These are phyloP conservation scores for Cerastis rubricosa DNA, from an alignment of 2,888 invertebrate species.

Conservation along the genomic window DNA sequence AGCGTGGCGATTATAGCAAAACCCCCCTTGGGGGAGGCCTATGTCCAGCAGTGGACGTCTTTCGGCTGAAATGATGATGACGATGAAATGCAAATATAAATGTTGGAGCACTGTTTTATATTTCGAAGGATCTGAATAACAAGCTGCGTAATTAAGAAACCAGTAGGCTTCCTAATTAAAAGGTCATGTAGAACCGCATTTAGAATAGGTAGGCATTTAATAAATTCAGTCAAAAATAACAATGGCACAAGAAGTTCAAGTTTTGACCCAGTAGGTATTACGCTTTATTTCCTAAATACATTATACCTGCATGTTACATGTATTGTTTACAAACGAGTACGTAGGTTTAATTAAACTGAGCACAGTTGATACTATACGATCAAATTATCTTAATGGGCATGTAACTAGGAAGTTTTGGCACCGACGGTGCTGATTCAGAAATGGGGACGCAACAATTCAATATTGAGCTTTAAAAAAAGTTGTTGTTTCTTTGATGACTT, in stretches of 20 bases:
- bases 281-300: not conserved
- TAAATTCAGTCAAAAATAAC: not conserved
- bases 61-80: no score
- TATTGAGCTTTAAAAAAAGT: not conserved
- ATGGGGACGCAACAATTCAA: not conserved
- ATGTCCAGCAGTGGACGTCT: no score
- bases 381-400: conserved; percentile 35
- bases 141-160: not conserved
- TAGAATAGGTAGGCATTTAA: not conserved
- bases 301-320: not conserved
- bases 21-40: no score
- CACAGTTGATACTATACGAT: conserved; percentile 14
- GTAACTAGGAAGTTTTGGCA: conserved; percentile 31
- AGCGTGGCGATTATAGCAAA: no score
- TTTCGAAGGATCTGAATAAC: not conserved
- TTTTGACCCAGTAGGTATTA: conserved; percentile 21
- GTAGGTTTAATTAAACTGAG: conserved; percentile 5
- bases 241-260: not conserved
- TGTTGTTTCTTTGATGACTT: not conserved
- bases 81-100: no score
- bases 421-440: conserved; percentile 18
- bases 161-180: no score
- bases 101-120: not conserved
- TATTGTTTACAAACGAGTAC: conserved; percentile 34
- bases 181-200: not conserved